phyloP scores from a whole-genome alignment of 2,888 invertebrate species.

The Lithophane leautieri region DNA sequence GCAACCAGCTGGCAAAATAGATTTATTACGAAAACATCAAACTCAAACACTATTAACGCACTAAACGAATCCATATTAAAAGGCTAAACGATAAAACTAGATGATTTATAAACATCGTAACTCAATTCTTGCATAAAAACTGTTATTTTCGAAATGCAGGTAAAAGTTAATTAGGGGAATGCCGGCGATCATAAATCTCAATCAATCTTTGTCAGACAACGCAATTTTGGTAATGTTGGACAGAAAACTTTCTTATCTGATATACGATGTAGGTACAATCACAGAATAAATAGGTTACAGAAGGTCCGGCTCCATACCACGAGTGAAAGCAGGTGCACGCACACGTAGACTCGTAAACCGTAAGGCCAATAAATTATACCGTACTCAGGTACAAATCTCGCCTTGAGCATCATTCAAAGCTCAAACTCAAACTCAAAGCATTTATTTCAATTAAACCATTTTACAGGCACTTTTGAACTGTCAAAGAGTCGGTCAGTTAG shows the following conservation, averaged over 20 bases:
- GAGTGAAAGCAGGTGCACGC: background rate
- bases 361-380: background rate
- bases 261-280: slow-evolving; percentile 34
- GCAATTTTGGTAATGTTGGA: slow-evolving; percentile 71
- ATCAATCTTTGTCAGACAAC: slow-evolving; percentile 78
- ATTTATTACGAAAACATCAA: slow-evolving; percentile 37
- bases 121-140: slow-evolving; percentile 31
- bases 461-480: too few relatives aligned
- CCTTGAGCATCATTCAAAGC: background rate
- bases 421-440: too few relatives aligned
- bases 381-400: background rate
- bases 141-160: slow-evolving; percentile 65
- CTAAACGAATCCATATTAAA: slow-evolving; percentile 13
- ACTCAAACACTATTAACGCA: slow-evolving; percentile 32
- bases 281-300: slow-evolving; percentile 6
- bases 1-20: slow-evolving; percentile 1
- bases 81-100: slow-evolving; percentile 15
- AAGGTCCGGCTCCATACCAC: background rate
- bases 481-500: too few relatives aligned
- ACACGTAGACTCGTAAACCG: background rate
- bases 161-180: slow-evolving; percentile 70
- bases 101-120: slow-evolving; percentile 43
- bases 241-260: slow-evolving; percentile 68
- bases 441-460: too few relatives aligned
- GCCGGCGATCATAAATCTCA: slow-evolving; percentile 77